phyloP scores from a whole-genome alignment of 2,113 vertebrate genomes.

The Antechinus stuartii region DNA sequence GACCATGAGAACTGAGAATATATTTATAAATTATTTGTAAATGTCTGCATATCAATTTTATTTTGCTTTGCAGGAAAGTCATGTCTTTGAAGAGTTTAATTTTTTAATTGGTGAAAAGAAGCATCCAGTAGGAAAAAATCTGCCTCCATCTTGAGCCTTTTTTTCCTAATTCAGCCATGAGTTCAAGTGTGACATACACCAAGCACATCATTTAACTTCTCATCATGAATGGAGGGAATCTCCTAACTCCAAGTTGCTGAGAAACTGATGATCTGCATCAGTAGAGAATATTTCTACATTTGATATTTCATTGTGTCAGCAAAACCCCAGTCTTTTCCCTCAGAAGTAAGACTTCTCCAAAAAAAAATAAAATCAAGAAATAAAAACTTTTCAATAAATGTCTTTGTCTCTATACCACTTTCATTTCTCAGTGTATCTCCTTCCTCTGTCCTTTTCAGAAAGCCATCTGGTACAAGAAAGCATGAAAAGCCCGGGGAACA shows the following conservation, averaged over 20 bases:
- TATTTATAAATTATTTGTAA: constrained; percentile 47
- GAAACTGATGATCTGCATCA: background rate
- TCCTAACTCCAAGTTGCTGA: background rate
- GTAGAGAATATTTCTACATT: background rate
- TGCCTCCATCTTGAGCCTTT: constrained; percentile 64
- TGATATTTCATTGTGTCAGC: background rate
- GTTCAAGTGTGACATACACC: background rate
- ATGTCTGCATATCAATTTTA: constrained; percentile 56
- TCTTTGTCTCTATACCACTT: background rate
- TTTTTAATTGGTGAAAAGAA: constrained; percentile 66
- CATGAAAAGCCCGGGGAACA: background rate
- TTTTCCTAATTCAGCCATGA: constrained; percentile 61
- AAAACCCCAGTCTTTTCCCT: background rate
- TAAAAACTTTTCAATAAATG: background rate
- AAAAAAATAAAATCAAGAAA: background rate
- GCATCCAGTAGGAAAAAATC: constrained; percentile 62
- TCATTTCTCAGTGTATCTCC: background rate
- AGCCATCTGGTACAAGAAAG: background rate
- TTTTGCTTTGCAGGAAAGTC: constrained; percentile 61
- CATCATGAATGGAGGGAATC: background rate
- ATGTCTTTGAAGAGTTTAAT: constrained; percentile 60
- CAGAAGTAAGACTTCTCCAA: background rate
- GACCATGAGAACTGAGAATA: constrained; percentile 32
- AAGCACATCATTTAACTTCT: background rate
- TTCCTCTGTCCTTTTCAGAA: background rate